Evolutionary conservation across 2,888 invertebrate species (phyloP).

Genomic region (Morpho deidamia): DNA sequence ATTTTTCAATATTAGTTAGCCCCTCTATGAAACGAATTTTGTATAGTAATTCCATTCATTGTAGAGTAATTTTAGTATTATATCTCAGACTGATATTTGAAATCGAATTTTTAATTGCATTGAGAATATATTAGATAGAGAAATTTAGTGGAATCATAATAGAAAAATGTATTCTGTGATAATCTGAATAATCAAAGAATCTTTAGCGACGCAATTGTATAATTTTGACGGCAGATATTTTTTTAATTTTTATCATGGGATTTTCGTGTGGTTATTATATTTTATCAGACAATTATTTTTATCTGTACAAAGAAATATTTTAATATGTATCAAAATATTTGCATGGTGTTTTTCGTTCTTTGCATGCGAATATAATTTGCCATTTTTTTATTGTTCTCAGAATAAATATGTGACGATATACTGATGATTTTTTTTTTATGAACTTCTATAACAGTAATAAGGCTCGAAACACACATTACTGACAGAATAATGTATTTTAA

Average conservation of each 20-base stretch:
- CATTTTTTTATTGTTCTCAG: slow-evolving; percentile 37
- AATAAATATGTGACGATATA: slow-evolving; percentile 32
- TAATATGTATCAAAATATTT: slow-evolving; percentile 51
- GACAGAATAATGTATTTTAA: too few relatives aligned
- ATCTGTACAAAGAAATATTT: slow-evolving; percentile 22
- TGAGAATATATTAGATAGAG: slow-evolving; percentile 15
- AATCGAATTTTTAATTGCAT: not conserved
- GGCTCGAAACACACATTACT: too few relatives aligned
- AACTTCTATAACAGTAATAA: too few relatives aligned
- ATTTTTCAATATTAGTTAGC: not conserved
- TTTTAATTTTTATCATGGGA: slow-evolving; percentile 1
- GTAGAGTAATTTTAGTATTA: slow-evolving; percentile 1
- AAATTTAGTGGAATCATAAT: slow-evolving; percentile 17
- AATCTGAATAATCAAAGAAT: slow-evolving; percentile 25
- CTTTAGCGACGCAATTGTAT: slow-evolving; percentile 10
- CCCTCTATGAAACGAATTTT: slow-evolving; percentile 3
- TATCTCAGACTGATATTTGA: slow-evolving; percentile 4
- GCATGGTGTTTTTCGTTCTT: slow-evolving; percentile 68
- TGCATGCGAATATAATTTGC: slow-evolving; percentile 58
- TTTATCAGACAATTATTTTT: too few relatives aligned
- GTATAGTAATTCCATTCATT: slow-evolving; percentile 6
- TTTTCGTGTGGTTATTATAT: too few relatives aligned
- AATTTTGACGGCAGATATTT: slow-evolving; percentile 4
- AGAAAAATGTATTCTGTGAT: slow-evolving; percentile 27
- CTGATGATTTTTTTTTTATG: slow-evolving; percentile 15